Evolutionary conservation across 2,888 invertebrate species (phyloP).

Genomic region (Lasioglossum zephyrum): DNA sequence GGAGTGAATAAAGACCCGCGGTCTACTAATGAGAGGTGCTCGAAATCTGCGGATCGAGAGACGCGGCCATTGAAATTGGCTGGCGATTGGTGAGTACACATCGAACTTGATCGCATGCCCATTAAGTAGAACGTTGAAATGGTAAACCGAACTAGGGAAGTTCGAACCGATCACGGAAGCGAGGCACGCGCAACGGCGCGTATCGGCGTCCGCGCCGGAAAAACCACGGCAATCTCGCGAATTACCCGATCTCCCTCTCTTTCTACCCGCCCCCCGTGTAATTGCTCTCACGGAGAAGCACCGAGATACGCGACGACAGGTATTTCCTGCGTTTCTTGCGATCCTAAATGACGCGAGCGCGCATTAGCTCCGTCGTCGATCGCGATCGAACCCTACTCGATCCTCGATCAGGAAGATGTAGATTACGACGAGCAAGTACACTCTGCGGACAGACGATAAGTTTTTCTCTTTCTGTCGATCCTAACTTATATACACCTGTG

Average conservation of each 20-base stretch:
- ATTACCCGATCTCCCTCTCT: conserved; percentile 14
- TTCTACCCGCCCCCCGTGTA: background rate
- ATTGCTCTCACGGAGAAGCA: background rate
- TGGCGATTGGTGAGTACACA: background rate
- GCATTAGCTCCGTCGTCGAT: background rate
- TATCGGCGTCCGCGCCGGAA: conserved; percentile 38
- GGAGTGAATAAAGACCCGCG: background rate
- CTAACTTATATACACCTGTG: background rate
- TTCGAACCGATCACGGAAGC: conserved; percentile 22
- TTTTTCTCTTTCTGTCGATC: background rate
- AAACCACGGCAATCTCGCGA: conserved; percentile 45
- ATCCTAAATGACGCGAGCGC: background rate
- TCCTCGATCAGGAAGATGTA: background rate
- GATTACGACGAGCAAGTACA: background rate
- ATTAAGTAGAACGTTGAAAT: conserved; percentile 22
- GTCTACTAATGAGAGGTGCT: conserved; percentile 3
- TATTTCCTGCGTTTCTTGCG: conserved; percentile 6
- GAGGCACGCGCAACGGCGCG: conserved; percentile 36
- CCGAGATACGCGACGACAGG: conserved; percentile 10
- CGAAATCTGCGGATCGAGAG: background rate
- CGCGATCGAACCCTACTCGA: background rate
- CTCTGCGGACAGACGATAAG: background rate
- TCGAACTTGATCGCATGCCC: conserved; percentile 17
- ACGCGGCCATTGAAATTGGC: conserved; percentile 1
- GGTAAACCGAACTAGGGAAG: background rate